A percentile compares a stretch with the other conserved stretches of the same genome.
Conservation (phyloP, 2,797 vertebrate genomes). For the Calcarius lapponicus region DNA sequence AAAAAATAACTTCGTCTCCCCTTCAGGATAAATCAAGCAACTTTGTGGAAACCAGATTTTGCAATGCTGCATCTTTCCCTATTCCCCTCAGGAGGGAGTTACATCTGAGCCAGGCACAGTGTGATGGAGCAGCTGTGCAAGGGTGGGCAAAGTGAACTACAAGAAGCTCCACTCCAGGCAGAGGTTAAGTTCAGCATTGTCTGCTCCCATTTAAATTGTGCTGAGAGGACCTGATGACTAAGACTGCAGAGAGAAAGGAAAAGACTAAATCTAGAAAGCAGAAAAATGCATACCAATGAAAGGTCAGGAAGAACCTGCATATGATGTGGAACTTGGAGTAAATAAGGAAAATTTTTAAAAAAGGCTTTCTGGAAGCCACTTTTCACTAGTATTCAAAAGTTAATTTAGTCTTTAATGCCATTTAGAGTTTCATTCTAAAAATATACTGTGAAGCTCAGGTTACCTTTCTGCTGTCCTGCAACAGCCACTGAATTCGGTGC, state of each 20-base stretch:
- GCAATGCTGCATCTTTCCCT: background rate
- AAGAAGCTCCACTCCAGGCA: background rate
- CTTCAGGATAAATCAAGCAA: background rate
- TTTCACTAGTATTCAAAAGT: background rate
- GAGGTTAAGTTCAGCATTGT: background rate
- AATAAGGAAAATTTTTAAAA: background rate
- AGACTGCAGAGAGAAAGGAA: background rate
- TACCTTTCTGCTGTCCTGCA: constrained; percentile 83
- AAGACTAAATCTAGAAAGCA: background rate
- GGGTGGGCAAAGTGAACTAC: background rate
- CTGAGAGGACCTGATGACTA: background rate
- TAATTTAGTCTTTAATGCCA: background rate
- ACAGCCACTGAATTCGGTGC: constrained; percentile 78
- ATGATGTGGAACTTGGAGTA: background rate
- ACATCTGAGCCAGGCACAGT: background rate
- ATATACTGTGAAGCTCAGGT: background rate
- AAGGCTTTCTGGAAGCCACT: background rate
- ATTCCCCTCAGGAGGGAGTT: background rate
- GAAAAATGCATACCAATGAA: background rate
- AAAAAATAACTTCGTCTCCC: background rate
- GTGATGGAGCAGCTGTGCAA: background rate
- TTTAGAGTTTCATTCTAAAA: background rate
- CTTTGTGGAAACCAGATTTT: background rate
- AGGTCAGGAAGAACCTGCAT: background rate
- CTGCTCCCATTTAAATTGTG: background rate